Evolutionary conservation across 2,113 vertebrate species (phyloP).

Genomic region (Engraulis encrasicolus): DNA sequence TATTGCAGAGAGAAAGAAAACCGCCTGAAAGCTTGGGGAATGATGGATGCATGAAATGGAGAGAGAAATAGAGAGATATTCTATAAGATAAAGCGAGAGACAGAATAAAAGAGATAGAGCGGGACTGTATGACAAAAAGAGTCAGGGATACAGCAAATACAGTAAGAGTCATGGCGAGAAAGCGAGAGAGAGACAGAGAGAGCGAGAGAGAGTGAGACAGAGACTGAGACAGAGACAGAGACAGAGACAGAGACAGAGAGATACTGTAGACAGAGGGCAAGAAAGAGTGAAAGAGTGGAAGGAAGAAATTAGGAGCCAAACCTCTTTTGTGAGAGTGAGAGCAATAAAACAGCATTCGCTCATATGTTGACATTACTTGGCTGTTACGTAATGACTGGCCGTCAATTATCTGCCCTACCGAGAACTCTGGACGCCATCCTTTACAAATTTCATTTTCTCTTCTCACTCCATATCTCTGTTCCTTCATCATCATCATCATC

Average conservation of each 20-base stretch:
- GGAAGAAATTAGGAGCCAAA: constrained; percentile 41
- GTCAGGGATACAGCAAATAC: too few relatives aligned
- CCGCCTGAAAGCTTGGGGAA: too few relatives aligned
- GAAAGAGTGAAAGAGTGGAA: constrained; percentile 30
- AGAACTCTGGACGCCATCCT: constrained; percentile 57
- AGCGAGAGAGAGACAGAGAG: constrained; percentile 37
- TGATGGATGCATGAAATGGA: too few relatives aligned
- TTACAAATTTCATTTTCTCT: constrained; percentile 43
- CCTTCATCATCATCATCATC: too few relatives aligned
- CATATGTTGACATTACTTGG: constrained; percentile 66
- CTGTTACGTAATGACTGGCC: constrained; percentile 68
- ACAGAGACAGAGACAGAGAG: background rate
- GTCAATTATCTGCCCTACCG: constrained; percentile 66
- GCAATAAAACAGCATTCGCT: constrained; percentile 64
- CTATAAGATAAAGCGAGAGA: too few relatives aligned
- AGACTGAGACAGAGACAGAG: constrained; percentile 44
- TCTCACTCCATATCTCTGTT: too few relatives aligned
- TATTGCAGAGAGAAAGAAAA: too few relatives aligned
- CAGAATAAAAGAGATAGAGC: too few relatives aligned
- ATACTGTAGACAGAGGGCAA: background rate
- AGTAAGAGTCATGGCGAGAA: constrained; percentile 14
- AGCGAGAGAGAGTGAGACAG: constrained; percentile 11
- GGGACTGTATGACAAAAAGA: too few relatives aligned
- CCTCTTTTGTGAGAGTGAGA: constrained; percentile 57
- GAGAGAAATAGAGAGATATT: too few relatives aligned